Conservation (phyloP, 2,888 invertebrate genomes). For the Sphaeridia pumilis region DNA sequence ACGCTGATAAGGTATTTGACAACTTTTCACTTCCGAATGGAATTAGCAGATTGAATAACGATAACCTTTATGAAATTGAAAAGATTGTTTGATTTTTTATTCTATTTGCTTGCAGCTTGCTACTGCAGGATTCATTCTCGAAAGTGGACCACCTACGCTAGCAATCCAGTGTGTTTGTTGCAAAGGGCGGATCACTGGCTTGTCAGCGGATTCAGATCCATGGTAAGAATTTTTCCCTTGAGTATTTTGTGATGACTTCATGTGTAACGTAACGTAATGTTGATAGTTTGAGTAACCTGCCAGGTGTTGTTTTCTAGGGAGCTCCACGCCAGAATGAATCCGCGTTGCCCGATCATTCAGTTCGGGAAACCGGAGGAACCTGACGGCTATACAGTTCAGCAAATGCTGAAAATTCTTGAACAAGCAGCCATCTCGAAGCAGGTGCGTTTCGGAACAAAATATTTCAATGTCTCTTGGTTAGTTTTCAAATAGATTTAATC, state of each 20-base stretch:
- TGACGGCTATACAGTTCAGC: not conserved
- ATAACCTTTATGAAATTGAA: not conserved
- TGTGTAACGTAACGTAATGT: not conserved
- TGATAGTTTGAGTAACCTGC: not conserved
- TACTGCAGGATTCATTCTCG: not conserved
- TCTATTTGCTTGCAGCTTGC: not conserved
- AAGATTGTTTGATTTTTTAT: not conserved
- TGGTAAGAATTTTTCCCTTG: not conserved
- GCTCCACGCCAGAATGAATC: not conserved
- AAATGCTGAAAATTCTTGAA: not conserved
- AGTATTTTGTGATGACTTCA: not conserved
- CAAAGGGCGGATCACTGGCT: not conserved
- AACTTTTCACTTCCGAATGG: not conserved
- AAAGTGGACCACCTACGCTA: not conserved
- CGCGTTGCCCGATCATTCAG: not conserved
- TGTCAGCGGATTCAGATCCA: not conserved
- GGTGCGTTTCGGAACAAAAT: not conserved
- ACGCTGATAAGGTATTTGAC: conserved; percentile 3
- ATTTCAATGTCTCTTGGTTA: not conserved
- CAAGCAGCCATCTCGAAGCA: not conserved
- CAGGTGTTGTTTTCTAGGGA: not conserved
- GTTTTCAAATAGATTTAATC: not conserved
- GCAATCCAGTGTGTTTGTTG: not conserved
- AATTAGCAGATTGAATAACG: not conserved
- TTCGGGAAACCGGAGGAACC: not conserved